Percentiles rank a stretch among this genome's conserved stretches.
These are phyloP conservation scores for Drosophila guanche DNA, from an alignment of 1,140 invertebrate species.

Conservation along the genomic window DNA sequence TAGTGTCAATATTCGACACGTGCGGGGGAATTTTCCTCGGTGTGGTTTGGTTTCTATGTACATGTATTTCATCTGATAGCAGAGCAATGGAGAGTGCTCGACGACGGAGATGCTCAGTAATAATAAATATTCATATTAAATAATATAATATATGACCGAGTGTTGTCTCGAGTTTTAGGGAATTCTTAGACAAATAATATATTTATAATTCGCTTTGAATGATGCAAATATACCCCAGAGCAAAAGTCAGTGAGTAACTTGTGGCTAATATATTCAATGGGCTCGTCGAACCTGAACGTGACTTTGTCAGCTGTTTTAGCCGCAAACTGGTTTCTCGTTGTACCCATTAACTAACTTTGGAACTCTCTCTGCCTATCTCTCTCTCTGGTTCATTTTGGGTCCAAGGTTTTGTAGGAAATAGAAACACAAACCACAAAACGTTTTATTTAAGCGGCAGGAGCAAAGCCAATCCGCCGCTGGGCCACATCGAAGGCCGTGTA, in stretches of 20 bases:
- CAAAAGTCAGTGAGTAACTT: background rate
- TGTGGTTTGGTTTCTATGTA: no score
- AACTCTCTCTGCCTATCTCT: slow-evolving; percentile 3
- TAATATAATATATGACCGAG: no score
- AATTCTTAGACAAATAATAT: no score
- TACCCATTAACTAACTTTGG: slow-evolving; percentile 9
- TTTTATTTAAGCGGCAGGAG: slow-evolving; percentile 27
- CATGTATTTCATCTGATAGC: no score
- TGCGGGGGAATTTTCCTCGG: slow-evolving; percentile 5
- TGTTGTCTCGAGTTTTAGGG: no score
- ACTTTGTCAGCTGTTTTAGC: slow-evolving; percentile 35
- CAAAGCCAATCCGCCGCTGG: slow-evolving; percentile 87
- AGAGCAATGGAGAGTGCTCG: no score
- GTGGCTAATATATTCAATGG: slow-evolving; percentile 22
- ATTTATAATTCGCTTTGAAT: no score
- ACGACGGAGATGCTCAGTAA: no score
- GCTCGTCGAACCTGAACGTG: slow-evolving; percentile 27
- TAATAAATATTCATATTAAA: background rate
- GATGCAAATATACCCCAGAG: background rate
- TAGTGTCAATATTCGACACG: slow-evolving; percentile 2
- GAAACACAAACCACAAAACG: slow-evolving; percentile 12
- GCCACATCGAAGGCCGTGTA: slow-evolving; percentile 88
- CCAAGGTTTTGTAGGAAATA: slow-evolving; percentile 20
- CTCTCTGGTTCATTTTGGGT: slow-evolving; percentile 6
- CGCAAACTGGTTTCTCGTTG: slow-evolving; percentile 20